phyloP scores from a whole-genome alignment of 2,113 vertebrate species.

The Athene cunicularia region DNA sequence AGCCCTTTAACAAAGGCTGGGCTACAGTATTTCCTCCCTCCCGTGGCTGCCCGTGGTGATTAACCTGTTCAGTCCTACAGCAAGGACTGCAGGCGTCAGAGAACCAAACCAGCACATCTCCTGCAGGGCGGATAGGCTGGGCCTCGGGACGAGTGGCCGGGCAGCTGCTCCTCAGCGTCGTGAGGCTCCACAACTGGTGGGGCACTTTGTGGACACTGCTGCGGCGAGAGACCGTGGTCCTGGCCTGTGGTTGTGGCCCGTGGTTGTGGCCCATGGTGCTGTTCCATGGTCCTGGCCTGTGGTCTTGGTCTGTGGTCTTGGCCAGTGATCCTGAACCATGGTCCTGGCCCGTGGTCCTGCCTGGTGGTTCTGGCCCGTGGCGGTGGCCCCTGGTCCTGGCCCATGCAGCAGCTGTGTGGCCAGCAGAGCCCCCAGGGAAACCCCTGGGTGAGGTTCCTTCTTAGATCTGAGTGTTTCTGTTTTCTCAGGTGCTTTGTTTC shows the following conservation, averaged over 20 bases:
- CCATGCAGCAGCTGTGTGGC: rapidly evolving
- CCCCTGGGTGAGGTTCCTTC: not conserved
- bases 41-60: rapidly evolving
- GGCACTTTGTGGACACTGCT: rapidly evolving
- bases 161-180: rapidly evolving
- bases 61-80: not conserved
- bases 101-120: rapidly evolving
- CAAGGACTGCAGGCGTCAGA: too few species aligned
- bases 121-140: rapidly evolving
- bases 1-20: not conserved
- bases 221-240: not conserved
- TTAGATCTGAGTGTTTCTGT: not conserved
- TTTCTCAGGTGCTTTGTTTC: not conserved
- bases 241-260: not conserved
- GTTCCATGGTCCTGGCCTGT: too few species aligned
- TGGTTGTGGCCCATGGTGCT: too few species aligned
- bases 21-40: not conserved
- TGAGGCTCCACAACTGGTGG: not conserved
- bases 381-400: not conserved
- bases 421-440: not conserved
- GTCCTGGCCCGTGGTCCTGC: too few species aligned
- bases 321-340: too few species aligned
- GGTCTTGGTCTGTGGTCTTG: too few species aligned
- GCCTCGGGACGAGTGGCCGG: not conserved
- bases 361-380: not conserved